These are phyloP conservation scores for Serripes groenlandicus DNA, from an alignment of 2,888 invertebrate genomes.

Conservation along the genomic window DNA sequence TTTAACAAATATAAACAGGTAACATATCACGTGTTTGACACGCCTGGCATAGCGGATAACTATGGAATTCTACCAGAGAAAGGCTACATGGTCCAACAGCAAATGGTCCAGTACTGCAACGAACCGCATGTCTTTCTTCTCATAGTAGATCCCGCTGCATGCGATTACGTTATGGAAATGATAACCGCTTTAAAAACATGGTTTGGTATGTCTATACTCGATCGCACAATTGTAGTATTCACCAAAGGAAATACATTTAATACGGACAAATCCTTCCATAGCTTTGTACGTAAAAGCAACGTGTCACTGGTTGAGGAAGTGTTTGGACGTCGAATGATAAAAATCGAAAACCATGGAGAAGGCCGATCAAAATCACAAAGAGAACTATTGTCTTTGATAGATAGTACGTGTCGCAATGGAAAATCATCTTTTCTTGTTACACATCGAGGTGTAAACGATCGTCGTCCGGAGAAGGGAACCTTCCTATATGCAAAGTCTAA, in stretches of 20 bases:
- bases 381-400: background rate
- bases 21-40: background rate
- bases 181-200: background rate
- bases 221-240: background rate
- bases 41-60: background rate
- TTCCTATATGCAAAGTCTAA: background rate
- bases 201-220: background rate
- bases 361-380: background rate
- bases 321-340: background rate
- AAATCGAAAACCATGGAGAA: constrained; percentile 3
- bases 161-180: background rate
- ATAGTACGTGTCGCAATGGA: background rate
- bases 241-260: background rate
- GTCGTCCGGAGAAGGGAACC: background rate
- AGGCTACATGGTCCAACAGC: background rate
- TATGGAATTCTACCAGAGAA: background rate
- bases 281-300: background rate
- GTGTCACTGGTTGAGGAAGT: background rate
- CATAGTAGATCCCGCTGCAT: background rate
- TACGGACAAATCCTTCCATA: background rate
- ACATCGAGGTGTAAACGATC: background rate
- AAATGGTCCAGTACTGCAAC: background rate
- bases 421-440: background rate
- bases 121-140: constrained; percentile 12
- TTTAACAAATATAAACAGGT: background rate